A percentile compares a stretch with the other conserved stretches of the same genome.
These are phyloP conservation scores for Galeruca laticollis DNA, from an alignment of 2,888 invertebrate species.

Conservation along the genomic window DNA sequence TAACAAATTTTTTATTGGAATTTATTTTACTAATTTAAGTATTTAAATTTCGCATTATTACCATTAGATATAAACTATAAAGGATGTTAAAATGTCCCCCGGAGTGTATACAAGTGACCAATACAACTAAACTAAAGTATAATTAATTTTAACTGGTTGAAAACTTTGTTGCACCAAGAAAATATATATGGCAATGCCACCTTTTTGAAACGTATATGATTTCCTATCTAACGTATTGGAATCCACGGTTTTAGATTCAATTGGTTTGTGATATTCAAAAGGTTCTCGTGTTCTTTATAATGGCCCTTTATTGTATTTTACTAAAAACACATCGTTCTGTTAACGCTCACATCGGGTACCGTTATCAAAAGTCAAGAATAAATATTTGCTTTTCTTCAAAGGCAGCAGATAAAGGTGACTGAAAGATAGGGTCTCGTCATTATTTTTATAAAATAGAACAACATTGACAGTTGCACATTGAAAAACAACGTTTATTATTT, in stretches of 20 bases:
- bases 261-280: no score
- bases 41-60: no score
- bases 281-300: neutral
- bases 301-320: neutral
- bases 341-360: neutral
- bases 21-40: no score
- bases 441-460: conserved; percentile 35
- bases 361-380: conserved; percentile 15
- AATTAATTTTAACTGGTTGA: no score
- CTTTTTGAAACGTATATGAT: no score
- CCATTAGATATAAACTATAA: no score
- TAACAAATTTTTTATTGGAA: no score
- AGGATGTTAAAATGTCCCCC: no score
- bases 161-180: neutral
- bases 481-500: conserved; percentile 17
- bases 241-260: no score
- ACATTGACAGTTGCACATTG: conserved; percentile 17
- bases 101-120: no score
- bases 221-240: no score
- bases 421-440: conserved; percentile 29
- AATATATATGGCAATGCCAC: neutral
- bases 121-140: no score
- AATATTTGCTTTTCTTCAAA: conserved; percentile 34
- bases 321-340: neutral
- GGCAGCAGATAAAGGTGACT: conserved; percentile 36